Base-by-base conservation (phyloP, 2,797 vertebrate species). In the Synaphobranchus kaupii region DNA sequence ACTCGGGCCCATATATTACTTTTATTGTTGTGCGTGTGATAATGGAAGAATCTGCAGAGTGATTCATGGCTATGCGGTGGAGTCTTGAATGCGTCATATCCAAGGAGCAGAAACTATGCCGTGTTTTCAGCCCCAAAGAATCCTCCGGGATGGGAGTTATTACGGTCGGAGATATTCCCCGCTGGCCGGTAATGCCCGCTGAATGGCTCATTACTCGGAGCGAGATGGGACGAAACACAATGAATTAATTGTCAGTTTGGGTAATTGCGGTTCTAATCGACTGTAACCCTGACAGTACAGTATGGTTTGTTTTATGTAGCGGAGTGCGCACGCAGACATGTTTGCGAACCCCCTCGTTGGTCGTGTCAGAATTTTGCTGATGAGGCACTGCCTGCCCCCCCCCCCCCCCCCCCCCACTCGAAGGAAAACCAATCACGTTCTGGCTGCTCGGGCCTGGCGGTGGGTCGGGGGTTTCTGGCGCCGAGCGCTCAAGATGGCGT, bases 241-340 rank as follows among this genome's bases (percentile, higher is more conserved):
- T 89, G 81, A 86, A 90, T 87, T 91, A 92, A 87, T 83, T 86
- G 87, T 90, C 89, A 88, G 28, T 89, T 91, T 90, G 91, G 92
- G 87, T 90, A 89, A 88, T 92, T 91, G 90, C 88, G 81, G 90
- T 87, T 88, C 88, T 88, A 88, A 90, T 91, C 89, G 90, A 87
- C 88, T 89, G 91, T 89, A 91, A 87, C 90, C 34, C 85, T 91
- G 89, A 13, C 86, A 58, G 89, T 89, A 48, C 86, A 82, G 86
- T 90, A 0, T 89, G 89, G 88, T 94, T 90, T 91, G 90, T 86
- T 92, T 90, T 93, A 81, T 93, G 91, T 58, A 95, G 91, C 93
- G 96, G 96, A 93, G 94, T 88, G 31, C 92, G 90, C 94, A 86
- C 84, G 94, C 96, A 89, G 96, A 94, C 85, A 88, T 94, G 90